These are phyloP conservation scores for Aphodius granarius DNA, from an alignment of 2,888 invertebrate genomes.

Conservation along the genomic window DNA sequence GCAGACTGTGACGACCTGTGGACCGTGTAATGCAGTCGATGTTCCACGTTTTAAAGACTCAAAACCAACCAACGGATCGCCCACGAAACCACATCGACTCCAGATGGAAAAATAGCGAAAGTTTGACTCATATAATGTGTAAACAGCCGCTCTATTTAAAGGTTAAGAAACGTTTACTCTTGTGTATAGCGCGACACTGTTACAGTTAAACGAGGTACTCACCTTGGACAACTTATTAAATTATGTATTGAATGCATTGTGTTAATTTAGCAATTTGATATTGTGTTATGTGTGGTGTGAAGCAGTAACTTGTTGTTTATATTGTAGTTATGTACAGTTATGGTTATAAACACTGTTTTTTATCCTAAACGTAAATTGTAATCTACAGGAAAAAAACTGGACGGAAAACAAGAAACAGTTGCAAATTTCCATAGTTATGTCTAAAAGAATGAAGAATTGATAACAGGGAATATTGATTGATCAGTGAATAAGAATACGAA, in stretches of 20 bases:
- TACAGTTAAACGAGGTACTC: background rate
- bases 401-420: no score
- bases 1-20: conserved; percentile 11
- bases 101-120: background rate
- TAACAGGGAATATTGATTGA: no score
- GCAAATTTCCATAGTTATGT: no score
- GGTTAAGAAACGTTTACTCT: background rate
- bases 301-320: no score
- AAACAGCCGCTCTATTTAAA: background rate
- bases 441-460: no score
- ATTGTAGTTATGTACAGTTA: no score
- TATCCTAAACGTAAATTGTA: no score
- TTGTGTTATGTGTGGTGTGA: no score
- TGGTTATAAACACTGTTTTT: no score
- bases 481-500: no score
- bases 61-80: background rate
- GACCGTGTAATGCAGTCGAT: background rate
- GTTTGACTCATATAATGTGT: conserved; percentile 4
- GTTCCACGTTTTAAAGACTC: background rate
- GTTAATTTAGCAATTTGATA: background rate
- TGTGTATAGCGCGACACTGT: background rate
- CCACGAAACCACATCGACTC: background rate
- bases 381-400: no score
- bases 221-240: background rate
- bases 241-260: background rate